Evolutionary conservation across 2,797 vertebrate species (phyloP), one percentile per base, ranked within the genome.

Genomic region (Xenentodon cancila): DNA sequence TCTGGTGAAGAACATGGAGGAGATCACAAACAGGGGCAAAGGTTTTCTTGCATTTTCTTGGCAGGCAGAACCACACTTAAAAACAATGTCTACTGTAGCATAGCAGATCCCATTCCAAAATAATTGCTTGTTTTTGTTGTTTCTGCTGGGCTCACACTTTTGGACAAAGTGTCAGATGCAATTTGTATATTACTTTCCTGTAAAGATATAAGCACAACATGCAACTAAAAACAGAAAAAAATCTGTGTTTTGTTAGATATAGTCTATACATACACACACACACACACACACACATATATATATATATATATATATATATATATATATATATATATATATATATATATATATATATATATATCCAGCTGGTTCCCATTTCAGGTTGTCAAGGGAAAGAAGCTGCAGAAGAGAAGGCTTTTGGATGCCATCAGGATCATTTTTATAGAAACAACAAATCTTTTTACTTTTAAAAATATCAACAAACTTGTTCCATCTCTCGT

Each of bases 351-450:
- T n/a, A n/a, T n/a, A n/a, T n/a, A n/a, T n/a, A n/a, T n/a, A 65
- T 50, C 59, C 61, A 44, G 67, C 67, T 44, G 70, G 59, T 64
- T 72, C 77, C 81, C 85, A 82, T 87, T 87, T 88, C 80, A 50
- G 80, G 58, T 76, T 74, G 63, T 83, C 81, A 86, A 84, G 85
- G 73, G 57, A 52, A 42, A 60, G 75, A 50, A 58, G 84, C 66
- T 58, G 71, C 70, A 67, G 49, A 74, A 75, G 44, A 72, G 68
- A 68, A 60, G 53, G 44, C 60, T 84, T 71, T 67, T 63, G 9
- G 52, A 65, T 87, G 54, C 45, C 67, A 71, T 79, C 68, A 66
- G 62, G 45, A 69, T 79, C 50, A 20, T 66, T 80, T 81, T 82
- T 73, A 74, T 79, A 51, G 57, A 73, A 67, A 75, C 40, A 55